Conservation (phyloP, 2,888 invertebrate species). For the Tiliacea citrago region DNA sequence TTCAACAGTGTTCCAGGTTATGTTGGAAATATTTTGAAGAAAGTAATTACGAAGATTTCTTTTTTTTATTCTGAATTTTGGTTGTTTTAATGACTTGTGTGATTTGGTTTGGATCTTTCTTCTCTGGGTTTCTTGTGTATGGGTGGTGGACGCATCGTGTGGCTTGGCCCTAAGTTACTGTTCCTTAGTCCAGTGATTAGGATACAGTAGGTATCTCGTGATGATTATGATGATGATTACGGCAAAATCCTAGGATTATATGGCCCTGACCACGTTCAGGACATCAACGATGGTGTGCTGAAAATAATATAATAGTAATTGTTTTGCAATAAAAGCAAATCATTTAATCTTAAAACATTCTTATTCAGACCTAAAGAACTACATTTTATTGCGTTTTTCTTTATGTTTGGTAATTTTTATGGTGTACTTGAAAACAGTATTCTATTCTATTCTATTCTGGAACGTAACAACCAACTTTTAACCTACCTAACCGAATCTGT, state of each 20-base stretch:
- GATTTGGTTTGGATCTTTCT: no score
- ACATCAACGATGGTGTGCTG: conserved; percentile 21
- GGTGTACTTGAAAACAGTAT: no score
- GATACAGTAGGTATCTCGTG: not conserved
- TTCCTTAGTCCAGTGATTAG: not conserved
- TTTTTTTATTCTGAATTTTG: no score
- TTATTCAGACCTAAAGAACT: not conserved
- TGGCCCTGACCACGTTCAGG: conserved; percentile 14
- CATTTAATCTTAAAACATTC: not conserved
- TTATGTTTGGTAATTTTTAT: no score
- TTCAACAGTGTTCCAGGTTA: no score
- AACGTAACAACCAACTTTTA: not conserved
- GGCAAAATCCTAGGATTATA: not conserved
- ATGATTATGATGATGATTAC: conserved; percentile 24
- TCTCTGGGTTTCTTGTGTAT: not conserved
- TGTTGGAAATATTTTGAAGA: no score
- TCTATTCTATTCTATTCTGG: no score
- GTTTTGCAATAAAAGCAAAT: not conserved
- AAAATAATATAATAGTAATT: not conserved
- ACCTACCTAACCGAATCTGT: no score
- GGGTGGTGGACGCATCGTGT: not conserved
- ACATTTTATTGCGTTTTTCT: not conserved
- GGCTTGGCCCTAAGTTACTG: not conserved
- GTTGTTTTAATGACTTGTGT: no score
- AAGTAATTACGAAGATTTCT: no score